These are phyloP conservation scores for Catocala nupta DNA, from an alignment of 2,888 invertebrate genomes.

Conservation along the genomic window DNA sequence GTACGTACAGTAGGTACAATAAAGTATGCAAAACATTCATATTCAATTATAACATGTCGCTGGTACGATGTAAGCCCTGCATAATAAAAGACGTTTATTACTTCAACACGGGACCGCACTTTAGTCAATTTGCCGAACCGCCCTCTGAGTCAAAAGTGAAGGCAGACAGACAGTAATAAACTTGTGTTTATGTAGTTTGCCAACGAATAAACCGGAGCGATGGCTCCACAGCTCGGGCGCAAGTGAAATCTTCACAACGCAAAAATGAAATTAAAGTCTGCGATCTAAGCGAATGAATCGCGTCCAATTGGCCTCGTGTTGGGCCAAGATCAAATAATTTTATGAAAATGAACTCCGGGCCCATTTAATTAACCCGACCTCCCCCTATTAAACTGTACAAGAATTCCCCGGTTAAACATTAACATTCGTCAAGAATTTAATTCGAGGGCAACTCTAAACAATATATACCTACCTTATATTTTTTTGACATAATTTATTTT, in stretches of 20 bases:
- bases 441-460: slow-evolving; percentile 76
- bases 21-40: slow-evolving; percentile 40
- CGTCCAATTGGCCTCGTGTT: slow-evolving; percentile 71
- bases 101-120: slow-evolving; percentile 69
- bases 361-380: slow-evolving; percentile 85
- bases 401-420: slow-evolving; percentile 85
- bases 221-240: slow-evolving; percentile 47
- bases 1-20: slow-evolving; percentile 8
- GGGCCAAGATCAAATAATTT: slow-evolving; percentile 84
- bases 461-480: slow-evolving; percentile 61
- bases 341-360: slow-evolving; percentile 82
- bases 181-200: slow-evolving; percentile 72
- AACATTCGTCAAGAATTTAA: slow-evolving; percentile 84
- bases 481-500: slow-evolving; percentile 70
- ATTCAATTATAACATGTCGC: slow-evolving; percentile 47
- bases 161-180: slow-evolving; percentile 75
- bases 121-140: slow-evolving; percentile 64
- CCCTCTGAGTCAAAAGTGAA: slow-evolving; percentile 67
- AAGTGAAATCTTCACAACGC: slow-evolving; percentile 59
- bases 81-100: slow-evolving; percentile 62
- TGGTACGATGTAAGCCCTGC: slow-evolving; percentile 39
- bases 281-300: slow-evolving; percentile 73
- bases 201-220: slow-evolving; percentile 60
- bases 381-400: slow-evolving; percentile 82
- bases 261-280: slow-evolving; percentile 77